Conservation (phyloP, 2,113 vertebrate genomes). For the Heliornis fulica region DNA sequence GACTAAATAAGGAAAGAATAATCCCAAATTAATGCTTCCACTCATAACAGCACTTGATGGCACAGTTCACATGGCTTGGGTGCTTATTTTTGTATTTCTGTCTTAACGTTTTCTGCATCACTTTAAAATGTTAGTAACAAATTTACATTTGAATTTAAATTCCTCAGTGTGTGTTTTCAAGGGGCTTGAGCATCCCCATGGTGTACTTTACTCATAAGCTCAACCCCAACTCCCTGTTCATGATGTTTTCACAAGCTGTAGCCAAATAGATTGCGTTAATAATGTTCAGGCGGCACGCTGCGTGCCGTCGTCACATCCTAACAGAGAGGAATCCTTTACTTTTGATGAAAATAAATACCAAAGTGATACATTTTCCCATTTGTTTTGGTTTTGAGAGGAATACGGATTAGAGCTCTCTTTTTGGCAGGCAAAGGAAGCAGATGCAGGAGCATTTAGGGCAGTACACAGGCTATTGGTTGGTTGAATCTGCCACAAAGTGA, state of each 20-base stretch:
- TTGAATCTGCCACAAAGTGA: background rate
- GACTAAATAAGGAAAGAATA: background rate
- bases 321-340: background rate
- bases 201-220: background rate
- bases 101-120: background rate
- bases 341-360: background rate
- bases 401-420: background rate
- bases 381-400: background rate
- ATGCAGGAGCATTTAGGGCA: background rate
- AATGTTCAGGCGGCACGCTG: background rate
- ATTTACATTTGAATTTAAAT: background rate
- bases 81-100: background rate
- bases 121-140: background rate
- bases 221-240: background rate
- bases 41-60: background rate
- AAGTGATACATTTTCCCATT: background rate
- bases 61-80: background rate
- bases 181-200: background rate
- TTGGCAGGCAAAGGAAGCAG: accelerated
- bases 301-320: accelerated
- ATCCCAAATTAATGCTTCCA: background rate
- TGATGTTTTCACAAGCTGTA: background rate
- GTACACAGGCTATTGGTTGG: background rate
- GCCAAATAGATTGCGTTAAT: background rate
- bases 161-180: background rate